Evolutionary conservation across 2,888 invertebrate species (phyloP).

Genomic region (Lycophotia porphyrea): DNA sequence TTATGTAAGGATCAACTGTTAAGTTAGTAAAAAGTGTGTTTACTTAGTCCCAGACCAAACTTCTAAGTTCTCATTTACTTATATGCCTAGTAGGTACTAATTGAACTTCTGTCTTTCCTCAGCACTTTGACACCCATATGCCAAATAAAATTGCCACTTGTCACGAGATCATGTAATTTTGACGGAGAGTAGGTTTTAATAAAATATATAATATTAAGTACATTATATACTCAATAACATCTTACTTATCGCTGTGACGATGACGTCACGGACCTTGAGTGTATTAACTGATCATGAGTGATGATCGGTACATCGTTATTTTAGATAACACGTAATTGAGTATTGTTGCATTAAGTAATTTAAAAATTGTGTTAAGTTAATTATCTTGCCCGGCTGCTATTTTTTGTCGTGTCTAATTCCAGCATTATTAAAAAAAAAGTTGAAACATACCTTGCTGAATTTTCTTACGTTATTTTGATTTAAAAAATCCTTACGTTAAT

Average conservation of each 20-base stretch:
- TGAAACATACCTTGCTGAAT: background rate
- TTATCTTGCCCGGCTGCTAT: background rate
- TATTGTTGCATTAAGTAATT: conserved; percentile 14
- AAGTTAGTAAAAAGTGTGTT: background rate
- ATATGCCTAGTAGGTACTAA: background rate
- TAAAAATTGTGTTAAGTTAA: background rate
- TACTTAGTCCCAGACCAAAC: background rate
- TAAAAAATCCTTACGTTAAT: too few species aligned
- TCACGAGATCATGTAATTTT: conserved; percentile 46
- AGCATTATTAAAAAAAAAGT: background rate
- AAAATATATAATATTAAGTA: conserved; percentile 2
- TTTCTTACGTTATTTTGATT: background rate
- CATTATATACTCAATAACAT: conserved; percentile 14
- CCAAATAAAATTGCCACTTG: conserved; percentile 30
- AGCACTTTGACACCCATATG: background rate
- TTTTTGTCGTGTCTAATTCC: background rate
- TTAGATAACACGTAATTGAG: conserved; percentile 27
- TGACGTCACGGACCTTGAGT: conserved; percentile 44
- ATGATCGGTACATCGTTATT: conserved; percentile 13
- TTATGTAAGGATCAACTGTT: background rate
- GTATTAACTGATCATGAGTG: background rate
- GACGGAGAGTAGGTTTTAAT: conserved; percentile 14
- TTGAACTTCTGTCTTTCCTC: background rate
- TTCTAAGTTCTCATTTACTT: background rate
- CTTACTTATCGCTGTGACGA: conserved; percentile 2